phyloP scores from a whole-genome alignment of 2,113 vertebrate species.

The Phylloscopus trochiloides region DNA sequence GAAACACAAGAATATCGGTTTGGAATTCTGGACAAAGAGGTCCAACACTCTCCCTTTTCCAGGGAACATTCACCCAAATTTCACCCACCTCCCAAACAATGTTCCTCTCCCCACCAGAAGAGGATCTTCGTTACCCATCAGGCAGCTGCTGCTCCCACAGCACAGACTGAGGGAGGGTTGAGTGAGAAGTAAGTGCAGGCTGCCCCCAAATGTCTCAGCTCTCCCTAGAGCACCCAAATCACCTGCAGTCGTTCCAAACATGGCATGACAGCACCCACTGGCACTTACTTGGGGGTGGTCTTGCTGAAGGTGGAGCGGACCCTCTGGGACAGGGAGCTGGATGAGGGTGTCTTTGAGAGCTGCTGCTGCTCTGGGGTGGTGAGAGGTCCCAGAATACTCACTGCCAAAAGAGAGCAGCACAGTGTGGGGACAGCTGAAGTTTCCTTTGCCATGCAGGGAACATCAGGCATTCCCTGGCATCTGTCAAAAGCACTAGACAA shows the following conservation, averaged over 20 bases:
- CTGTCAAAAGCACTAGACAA: background rate
- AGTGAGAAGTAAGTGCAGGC: rapidly evolving
- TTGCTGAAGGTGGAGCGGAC: constrained; percentile 85
- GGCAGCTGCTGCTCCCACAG: background rate
- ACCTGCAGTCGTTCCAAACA: background rate
- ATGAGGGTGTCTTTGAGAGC: constrained; percentile 88
- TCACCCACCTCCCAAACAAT: background rate
- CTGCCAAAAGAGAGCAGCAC: constrained; percentile 67
- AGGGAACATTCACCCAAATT: too few species aligned
- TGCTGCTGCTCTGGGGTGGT: constrained; percentile 95
- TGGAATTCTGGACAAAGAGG: background rate
- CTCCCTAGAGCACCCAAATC: background rate
- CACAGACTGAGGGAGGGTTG: background rate
- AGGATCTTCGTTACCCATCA: rapidly evolving
- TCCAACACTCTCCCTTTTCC: rapidly evolving
- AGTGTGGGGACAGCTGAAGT: background rate
- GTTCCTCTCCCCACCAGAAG: rapidly evolving
- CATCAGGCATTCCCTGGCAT: background rate
- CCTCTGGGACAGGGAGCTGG: constrained; percentile 90
- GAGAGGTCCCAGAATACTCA: constrained; percentile 90
- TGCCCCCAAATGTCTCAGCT: background rate
- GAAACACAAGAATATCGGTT: background rate
- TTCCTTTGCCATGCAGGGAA: background rate
- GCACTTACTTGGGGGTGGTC: constrained; percentile 87
- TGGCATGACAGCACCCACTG: rapidly evolving